Evolutionary conservation across 2,113 vertebrate genomes (phyloP), one percentile per base, ranked within the genome.

Genomic region (Illadopsis cleaveri): DNA sequence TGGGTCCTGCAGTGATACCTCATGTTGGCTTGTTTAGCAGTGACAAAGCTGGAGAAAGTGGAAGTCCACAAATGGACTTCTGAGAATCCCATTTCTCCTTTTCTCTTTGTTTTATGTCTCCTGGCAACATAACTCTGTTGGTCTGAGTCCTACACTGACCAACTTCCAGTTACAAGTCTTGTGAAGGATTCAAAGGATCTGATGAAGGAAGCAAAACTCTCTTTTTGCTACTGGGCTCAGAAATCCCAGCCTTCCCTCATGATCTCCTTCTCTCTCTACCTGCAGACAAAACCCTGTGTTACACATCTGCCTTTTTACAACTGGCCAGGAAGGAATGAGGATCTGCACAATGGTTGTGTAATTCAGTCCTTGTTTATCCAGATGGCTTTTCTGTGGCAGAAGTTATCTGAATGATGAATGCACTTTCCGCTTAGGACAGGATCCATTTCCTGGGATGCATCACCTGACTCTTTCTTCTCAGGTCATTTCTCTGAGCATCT

Each of bases 361-460:
- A 93, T 40, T 86, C 88, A 94, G 80, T 73, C 86, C 72, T 89
- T 97, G 95, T 97, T 97, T 97, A 96, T 96, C 91, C 96, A 97
- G 97, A 96, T 96, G 97, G 95, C 61, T 92, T 92, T 83, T 93
- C 79, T 75, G 82, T 91, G 90, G 72, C 90, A 97, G 86, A 87
- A 86, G 85, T 93, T 91, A 95, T 87, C 86, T 82, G 72, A 94
- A 96, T 96, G 97, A 97, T 96, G 86, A 94, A 97, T 97, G 93
- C 72, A 77, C 93, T 94, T 96, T 95, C 89, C 73, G 66, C 60
- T 95, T 86, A 93, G 76, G 91, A 93, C 60, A 58, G 54, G 68
- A 96, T 96, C 93, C 47, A 6, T 97, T 97, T 97, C 93, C 96
- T 94, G 91, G 94, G 94, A 95, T 95, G 87, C 78, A 87, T 96